Percentiles rank a stretch among this genome's conserved stretches.
phyloP scores from a whole-genome alignment of 2,113 vertebrate genomes.

The Silurus meridionalis region DNA sequence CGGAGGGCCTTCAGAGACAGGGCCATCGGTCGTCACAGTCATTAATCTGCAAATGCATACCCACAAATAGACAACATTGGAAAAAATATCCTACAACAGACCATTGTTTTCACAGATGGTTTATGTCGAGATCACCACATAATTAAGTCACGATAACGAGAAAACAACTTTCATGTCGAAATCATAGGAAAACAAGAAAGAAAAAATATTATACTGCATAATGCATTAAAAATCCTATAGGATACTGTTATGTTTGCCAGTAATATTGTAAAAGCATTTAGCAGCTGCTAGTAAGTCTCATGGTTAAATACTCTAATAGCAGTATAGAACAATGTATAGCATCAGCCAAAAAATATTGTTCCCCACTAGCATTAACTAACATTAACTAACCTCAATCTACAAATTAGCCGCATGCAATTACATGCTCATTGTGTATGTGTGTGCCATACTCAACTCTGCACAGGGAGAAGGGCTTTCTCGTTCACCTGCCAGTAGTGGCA shows the following conservation, averaged over 20 bases:
- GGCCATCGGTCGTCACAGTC: slow-evolving; percentile 76
- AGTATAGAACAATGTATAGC: neutral
- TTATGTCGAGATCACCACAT: no score
- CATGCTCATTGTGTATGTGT: neutral
- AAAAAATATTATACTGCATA: no score
- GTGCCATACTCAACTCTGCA: slow-evolving; percentile 75
- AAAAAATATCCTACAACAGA: neutral
- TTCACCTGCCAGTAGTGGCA: slow-evolving; percentile 89
- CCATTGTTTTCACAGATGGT: no score
- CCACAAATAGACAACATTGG: neutral
- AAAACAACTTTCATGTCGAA: no score
- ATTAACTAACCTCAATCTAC: neutral
- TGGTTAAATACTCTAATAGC: neutral
- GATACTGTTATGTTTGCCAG: neutral
- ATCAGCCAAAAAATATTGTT: neutral
- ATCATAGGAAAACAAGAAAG: no score
- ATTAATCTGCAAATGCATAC: slow-evolving; percentile 67
- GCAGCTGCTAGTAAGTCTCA: neutral
- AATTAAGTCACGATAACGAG: no score
- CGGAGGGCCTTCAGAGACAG: slow-evolving; percentile 76
- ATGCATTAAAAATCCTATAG: no score
- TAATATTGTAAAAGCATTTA: neutral
- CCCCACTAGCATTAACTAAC: neutral
- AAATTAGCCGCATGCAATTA: neutral
- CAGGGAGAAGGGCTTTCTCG: slow-evolving; percentile 85